Percentiles rank a stretch among this genome's conserved stretches.
Conservation (phyloP, 2,888 invertebrate genomes). For the Leptinotarsa peninsularis region DNA sequence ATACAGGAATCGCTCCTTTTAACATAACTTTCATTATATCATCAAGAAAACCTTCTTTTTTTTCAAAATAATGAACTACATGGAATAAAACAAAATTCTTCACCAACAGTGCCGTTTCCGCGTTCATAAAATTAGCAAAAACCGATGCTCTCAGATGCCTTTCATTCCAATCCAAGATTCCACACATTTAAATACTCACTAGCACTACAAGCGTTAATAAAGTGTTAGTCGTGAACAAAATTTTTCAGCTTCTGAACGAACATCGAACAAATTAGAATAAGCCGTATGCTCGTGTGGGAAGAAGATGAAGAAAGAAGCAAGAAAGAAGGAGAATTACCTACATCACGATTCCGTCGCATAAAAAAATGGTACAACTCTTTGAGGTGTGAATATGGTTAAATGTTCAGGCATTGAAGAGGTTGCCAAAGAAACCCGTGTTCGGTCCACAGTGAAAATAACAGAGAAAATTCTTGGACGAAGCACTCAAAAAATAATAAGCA, state of each 20-base stretch:
- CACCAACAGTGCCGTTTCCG: not conserved
- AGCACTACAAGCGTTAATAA: constrained; percentile 41
- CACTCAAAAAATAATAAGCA: no score
- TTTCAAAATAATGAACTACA: no score
- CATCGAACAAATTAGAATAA: constrained; percentile 47
- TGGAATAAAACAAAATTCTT: not conserved
- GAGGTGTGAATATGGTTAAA: constrained; percentile 35
- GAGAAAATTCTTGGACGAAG: no score
- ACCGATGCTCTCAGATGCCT: constrained; percentile 13
- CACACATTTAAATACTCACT: constrained; percentile 32
- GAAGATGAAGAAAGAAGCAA: constrained; percentile 32
- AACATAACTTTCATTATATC: no score
- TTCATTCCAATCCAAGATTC: constrained; percentile 29
- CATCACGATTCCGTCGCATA: constrained; percentile 39
- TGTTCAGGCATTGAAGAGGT: constrained; percentile 21
- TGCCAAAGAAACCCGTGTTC: constrained; percentile 3
- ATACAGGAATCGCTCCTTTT: no score
- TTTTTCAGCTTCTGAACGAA: constrained; percentile 37
- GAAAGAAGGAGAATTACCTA: constrained; percentile 29
- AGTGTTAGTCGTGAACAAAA: constrained; percentile 40
- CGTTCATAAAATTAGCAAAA: constrained; percentile 10
- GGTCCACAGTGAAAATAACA: no score
- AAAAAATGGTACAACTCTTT: constrained; percentile 36
- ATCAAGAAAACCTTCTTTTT: no score
- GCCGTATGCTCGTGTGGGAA: constrained; percentile 42